These are phyloP conservation scores for Cottus gobio DNA, from an alignment of 2,113 vertebrate genomes.

Conservation along the genomic window DNA sequence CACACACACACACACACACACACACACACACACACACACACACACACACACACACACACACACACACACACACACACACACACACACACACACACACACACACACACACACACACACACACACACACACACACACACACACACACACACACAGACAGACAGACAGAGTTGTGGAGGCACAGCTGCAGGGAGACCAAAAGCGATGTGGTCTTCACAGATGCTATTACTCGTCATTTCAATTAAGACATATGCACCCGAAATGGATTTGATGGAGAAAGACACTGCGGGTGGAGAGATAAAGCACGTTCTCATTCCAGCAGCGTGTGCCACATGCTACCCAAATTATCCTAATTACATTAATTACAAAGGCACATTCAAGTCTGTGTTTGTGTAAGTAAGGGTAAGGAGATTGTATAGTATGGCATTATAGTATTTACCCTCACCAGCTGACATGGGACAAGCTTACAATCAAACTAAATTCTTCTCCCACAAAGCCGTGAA, in stretches of 20 bases:
- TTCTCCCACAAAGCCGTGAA: not conserved
- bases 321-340: constrained; percentile 60
- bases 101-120: constrained; percentile 15
- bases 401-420: constrained; percentile 51
- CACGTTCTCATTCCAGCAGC: constrained; percentile 67
- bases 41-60: constrained; percentile 18
- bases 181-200: constrained; percentile 67
- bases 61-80: constrained; percentile 24
- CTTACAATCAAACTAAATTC: not conserved
- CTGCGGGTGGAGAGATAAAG: constrained; percentile 72
- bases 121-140: constrained; percentile 28
- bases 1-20: constrained; percentile 24
- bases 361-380: constrained; percentile 68
- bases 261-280: constrained; percentile 69
- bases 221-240: constrained; percentile 78
- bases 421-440: not conserved
- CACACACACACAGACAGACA: constrained; percentile 25
- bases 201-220: constrained; percentile 72
- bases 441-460: not conserved
- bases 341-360: constrained; percentile 77
- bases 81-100: constrained; percentile 20
- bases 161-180: constrained; percentile 55
- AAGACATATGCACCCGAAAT: constrained; percentile 64
- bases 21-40: constrained; percentile 25
- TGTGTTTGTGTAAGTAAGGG: constrained; percentile 69